Evolutionary conservation across 2,113 vertebrate species (phyloP), one percentile per base, ranked within the genome.

Genomic region (Cacatua alba): DNA sequence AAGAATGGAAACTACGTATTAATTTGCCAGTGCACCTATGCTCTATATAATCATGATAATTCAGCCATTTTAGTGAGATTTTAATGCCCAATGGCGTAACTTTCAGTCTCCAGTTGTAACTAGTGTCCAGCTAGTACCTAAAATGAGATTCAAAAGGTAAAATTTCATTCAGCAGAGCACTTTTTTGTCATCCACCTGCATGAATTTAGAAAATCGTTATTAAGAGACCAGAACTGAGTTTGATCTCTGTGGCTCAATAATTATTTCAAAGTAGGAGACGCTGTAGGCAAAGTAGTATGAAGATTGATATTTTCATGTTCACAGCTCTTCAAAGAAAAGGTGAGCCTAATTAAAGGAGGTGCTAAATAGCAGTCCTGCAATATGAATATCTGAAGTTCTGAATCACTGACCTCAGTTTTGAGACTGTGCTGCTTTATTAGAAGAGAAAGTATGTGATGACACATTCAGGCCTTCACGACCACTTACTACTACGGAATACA

Each of bases 21-120:
- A 57, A 77, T 86, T 88, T 74, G 13, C 60, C 55, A 44, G 14
- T 80, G 44, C 85, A 77, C 82, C 79, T 96, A 48, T 90, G 75
- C 29, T 44, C 25, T 90, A 85, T 80, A 65, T 82, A 92, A 55
- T 88, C 23, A 95, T 33, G n/a, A 53, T 5, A 93, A 84, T 95
- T 43, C 17, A 51, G 17, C 5, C 10, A 83, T 83, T 98, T 89
- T 81, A 86, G 92, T 88, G 76, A 96, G 62, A 90, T 92, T 79
- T 86, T 95, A 59, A 51, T 94, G 72, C n/a, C 60, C 65, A 84
- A 71, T 71, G 81, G 37, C 20, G 70, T 87, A 94, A 92, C 51
- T 94, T 96, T 85, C 78, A 74, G 26, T 51, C 51, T 92, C 74
- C 69, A 86, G 29, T 65, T 84, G 33, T 83, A 77, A 77, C 65